phyloP scores from a whole-genome alignment of 2,113 vertebrate genomes.

The Tachycineta bicolor region DNA sequence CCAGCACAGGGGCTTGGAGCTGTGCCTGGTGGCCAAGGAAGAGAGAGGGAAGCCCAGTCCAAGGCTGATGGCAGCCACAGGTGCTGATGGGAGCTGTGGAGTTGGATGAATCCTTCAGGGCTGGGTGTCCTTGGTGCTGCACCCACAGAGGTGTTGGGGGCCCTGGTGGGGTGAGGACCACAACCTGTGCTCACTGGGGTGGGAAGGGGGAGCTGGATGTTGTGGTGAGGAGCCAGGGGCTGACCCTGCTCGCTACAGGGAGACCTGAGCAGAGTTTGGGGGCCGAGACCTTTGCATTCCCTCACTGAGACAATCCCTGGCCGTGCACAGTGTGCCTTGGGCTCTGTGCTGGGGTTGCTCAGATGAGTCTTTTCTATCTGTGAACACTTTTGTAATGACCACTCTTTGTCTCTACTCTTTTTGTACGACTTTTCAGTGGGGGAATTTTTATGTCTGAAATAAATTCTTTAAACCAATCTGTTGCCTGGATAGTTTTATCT shows the following conservation, averaged over 20 bases:
- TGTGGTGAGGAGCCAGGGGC: not conserved
- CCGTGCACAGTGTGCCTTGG: not conserved
- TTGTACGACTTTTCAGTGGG: not conserved
- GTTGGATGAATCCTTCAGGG: not conserved
- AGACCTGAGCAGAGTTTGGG: not conserved
- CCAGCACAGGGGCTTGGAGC: not conserved
- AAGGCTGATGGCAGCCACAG: not conserved
- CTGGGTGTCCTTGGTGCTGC: not conserved
- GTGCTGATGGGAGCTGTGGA: not conserved
- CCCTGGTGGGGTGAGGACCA: not conserved
- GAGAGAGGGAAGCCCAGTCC: not conserved
- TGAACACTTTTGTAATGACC: constrained; percentile 13
- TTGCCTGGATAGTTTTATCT: not conserved
- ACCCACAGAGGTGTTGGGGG: rapidly evolving
- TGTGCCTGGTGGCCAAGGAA: not conserved
- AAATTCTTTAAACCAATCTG: not conserved
- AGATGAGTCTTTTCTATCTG: constrained; percentile 3
- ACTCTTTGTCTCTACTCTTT: not conserved
- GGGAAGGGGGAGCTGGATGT: not conserved
- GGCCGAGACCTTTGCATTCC: constrained; percentile 45
- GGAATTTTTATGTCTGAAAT: not conserved
- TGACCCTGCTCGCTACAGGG: rapidly evolving
- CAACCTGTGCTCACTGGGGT: not conserved
- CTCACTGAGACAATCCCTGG: constrained; percentile 20
- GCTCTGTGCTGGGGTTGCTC: not conserved